Percentiles rank a stretch among this genome's conserved stretches.
These are phyloP conservation scores for Athalia rosae DNA, from an alignment of 2,888 invertebrate genomes.

Conservation along the genomic window DNA sequence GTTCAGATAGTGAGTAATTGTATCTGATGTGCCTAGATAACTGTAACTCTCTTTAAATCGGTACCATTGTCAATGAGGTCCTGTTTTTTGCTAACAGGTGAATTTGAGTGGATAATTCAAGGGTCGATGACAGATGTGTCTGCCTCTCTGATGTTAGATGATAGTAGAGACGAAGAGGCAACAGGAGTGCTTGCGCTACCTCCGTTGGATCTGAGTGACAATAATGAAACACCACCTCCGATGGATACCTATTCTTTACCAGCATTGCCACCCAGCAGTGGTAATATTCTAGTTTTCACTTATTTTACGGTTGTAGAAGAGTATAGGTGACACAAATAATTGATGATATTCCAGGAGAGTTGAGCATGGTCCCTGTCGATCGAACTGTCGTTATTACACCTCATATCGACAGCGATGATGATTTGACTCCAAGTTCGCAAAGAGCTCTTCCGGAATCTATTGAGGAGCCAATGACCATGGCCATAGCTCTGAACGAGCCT, in stretches of 20 bases:
- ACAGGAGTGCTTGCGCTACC: slow-evolving; percentile 62
- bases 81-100: slow-evolving; percentile 73
- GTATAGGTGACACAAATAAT: neutral
- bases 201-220: slow-evolving; percentile 54
- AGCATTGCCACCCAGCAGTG: slow-evolving; percentile 62
- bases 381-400: slow-evolving; percentile 66
- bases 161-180: slow-evolving; percentile 62
- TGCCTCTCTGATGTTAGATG: slow-evolving; percentile 67
- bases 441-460: slow-evolving; percentile 65
- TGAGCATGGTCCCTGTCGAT: slow-evolving; percentile 65
- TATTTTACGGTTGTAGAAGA: neutral
- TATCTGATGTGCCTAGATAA: neutral
- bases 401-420: slow-evolving; percentile 60
- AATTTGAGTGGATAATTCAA: slow-evolving; percentile 85
- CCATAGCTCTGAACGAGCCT: slow-evolving; percentile 63
- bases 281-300: slow-evolving; percentile 49
- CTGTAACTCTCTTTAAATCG: neutral
- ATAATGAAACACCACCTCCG: slow-evolving; percentile 53
- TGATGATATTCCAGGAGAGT: slow-evolving; percentile 58
- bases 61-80: neutral
- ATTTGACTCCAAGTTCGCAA: slow-evolving; percentile 57
- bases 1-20: slow-evolving; percentile 79
- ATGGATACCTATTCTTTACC: slow-evolving; percentile 61
- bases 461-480: slow-evolving; percentile 64
- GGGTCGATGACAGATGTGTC: slow-evolving; percentile 74